Base-by-base conservation (phyloP, 2,113 vertebrate genomes). In the Bagarius yarrelli region DNA sequence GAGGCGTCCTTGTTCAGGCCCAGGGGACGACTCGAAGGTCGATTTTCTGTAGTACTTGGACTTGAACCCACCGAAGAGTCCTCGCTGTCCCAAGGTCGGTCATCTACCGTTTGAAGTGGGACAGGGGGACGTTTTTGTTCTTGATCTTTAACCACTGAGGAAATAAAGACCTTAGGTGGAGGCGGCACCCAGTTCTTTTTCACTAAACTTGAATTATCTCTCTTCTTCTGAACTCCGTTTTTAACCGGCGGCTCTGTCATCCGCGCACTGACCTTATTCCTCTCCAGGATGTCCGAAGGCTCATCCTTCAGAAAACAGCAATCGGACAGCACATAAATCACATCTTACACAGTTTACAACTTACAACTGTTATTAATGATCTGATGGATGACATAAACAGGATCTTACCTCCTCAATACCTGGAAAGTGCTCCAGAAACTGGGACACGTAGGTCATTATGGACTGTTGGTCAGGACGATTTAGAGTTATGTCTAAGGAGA, bases 381-480 rank as follows among this genome's bases (percentile, higher is more conserved):
- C 52, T 36, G 19, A 25, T 44, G 36, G 71, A 40, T 14, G 34
- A 73, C 23, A 36, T 30, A 16, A 19, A 66, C 8, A 6, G 16
- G 16, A 40, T 82, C 86, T 84, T 93, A 99, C 97, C 80, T 94
- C 93, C 81, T 98, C 95, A 77, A 95, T 83, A 77, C 95, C 96
- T 0, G 97, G 96, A 85, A 98, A 98, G 82, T 96, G 96, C 80
- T 97, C 95, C 87, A 99, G 93, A 88, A 99, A 99, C 85, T 98
- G 96, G 0, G 97, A 94, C 88, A 99, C 95, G 0, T 99, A 99
- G 0, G 94, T 99, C 87, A 98, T 94, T 76, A 99, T 94, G 27
- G 96, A 98, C 81, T 99, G 97, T 70, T 97, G 95, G 47, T 98
- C 97, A 0, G 96, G 96, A 2, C 93, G 85, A 73, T 94, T 95